These are phyloP conservation scores for Pachycephus smyrnensis DNA, from an alignment of 2,888 invertebrate genomes.

Conservation along the genomic window DNA sequence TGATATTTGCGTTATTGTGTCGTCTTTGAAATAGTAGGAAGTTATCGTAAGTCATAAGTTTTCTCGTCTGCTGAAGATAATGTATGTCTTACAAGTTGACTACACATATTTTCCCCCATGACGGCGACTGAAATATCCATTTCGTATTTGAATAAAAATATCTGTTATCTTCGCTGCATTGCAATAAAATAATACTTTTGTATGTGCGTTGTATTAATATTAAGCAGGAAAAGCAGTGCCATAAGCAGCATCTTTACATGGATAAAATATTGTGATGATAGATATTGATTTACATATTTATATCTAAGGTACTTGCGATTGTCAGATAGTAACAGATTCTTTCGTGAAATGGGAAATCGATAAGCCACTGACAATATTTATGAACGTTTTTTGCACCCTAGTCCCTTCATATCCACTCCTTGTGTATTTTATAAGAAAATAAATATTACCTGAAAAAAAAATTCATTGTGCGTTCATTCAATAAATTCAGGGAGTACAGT, in stretches of 20 bases:
- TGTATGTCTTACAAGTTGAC: not conserved
- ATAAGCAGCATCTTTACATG: not conserved
- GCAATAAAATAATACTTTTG: not conserved
- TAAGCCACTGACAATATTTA: no score
- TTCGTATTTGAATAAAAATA: not conserved
- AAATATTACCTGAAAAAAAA: not conserved
- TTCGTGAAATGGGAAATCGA: not conserved
- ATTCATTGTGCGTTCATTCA: not conserved
- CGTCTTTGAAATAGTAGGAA: not conserved
- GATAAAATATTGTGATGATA: not conserved
- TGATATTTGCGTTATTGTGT: no score
- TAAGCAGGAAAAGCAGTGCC: no score
- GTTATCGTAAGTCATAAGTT: conserved; percentile 17
- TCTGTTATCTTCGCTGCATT: not conserved
- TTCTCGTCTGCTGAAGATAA: conserved; percentile 21
- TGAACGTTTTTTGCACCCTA: no score
- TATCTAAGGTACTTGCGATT: not conserved
- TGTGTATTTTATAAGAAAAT: no score
- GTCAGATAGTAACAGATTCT: not conserved
- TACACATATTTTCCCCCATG: not conserved
- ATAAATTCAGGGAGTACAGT: not conserved
- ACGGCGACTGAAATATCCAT: conserved; percentile 9
- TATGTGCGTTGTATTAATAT: not conserved
- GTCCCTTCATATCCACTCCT: no score
- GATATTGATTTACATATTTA: not conserved